A percentile compares a stretch with the other conserved stretches of the same genome.
These are phyloP conservation scores for Diploptera punctata DNA, from an alignment of 2,888 invertebrate genomes.

Conservation along the genomic window DNA sequence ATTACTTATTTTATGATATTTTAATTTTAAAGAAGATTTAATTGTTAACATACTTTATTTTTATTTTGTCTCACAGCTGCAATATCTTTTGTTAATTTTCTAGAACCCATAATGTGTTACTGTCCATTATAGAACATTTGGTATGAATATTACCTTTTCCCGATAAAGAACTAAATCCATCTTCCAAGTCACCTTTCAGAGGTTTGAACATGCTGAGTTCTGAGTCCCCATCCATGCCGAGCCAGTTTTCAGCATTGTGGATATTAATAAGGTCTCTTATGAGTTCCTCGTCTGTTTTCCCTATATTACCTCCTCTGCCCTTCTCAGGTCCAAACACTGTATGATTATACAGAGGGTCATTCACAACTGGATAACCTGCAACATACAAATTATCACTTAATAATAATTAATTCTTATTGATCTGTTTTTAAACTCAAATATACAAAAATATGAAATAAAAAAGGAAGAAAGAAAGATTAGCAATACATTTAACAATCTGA, in stretches of 20 bases:
- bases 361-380: constrained; percentile 93
- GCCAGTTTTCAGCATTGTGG: constrained; percentile 94
- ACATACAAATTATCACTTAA: background rate
- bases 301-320: constrained; percentile 87
- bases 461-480: no score
- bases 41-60: no score
- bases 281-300: constrained; percentile 88
- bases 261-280: constrained; percentile 88
- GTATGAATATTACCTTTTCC: constrained; percentile 19
- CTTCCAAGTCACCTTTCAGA: constrained; percentile 70
- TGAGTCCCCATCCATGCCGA: constrained; percentile 88
- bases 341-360: constrained; percentile 97
- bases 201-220: constrained; percentile 83
- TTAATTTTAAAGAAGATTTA: no score
- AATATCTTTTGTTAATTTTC: no score
- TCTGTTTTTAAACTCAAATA: no score
- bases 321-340: constrained; percentile 93
- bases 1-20: no score
- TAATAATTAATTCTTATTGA: no score
- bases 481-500: no score
- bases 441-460: no score
- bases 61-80: no score
- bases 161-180: constrained; percentile 49
- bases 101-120: no score
- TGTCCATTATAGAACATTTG: no score